Conservation (phyloP, 2,797 vertebrate species). For the Heliangelus exortis region DNA sequence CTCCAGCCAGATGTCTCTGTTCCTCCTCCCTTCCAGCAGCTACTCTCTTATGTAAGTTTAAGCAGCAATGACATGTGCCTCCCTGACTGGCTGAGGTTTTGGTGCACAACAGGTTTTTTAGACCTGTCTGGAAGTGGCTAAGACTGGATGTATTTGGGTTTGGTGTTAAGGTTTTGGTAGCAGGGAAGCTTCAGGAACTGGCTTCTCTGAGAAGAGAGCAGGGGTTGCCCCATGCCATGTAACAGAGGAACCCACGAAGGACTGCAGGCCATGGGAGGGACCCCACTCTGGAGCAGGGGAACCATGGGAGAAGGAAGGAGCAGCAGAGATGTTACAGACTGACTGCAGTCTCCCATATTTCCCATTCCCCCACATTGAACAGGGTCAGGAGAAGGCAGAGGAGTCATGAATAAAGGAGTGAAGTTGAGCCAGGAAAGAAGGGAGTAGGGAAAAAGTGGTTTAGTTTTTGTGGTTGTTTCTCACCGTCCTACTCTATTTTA, state of each 20-base stretch:
- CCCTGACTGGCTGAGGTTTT: not conserved
- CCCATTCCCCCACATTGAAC: not conserved
- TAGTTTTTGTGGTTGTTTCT: not conserved
- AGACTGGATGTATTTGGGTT: not conserved
- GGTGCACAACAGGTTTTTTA: not conserved
- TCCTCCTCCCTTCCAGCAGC: not conserved
- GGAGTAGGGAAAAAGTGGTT: not conserved
- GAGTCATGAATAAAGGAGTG: not conserved
- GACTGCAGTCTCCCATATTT: rapidly evolving
- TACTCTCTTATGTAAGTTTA: not conserved
- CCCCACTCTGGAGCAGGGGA: not conserved
- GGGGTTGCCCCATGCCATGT: rapidly evolving
- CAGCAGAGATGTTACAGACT: not conserved
- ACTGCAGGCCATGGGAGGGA: not conserved
- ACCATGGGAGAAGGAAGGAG: not conserved
- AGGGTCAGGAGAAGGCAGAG: not conserved
- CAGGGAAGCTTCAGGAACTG: not conserved
- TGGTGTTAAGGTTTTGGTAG: not conserved
- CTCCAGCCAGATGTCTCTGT: not conserved
- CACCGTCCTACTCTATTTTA: not conserved
- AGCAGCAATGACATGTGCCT: not conserved
- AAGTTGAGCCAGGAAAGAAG: not conserved
- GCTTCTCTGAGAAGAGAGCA: not conserved
- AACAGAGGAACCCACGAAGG: not conserved
- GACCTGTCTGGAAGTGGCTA: not conserved